phyloP scores from a whole-genome alignment of 2,797 vertebrate species.

The Gymnopithys bicolor region DNA sequence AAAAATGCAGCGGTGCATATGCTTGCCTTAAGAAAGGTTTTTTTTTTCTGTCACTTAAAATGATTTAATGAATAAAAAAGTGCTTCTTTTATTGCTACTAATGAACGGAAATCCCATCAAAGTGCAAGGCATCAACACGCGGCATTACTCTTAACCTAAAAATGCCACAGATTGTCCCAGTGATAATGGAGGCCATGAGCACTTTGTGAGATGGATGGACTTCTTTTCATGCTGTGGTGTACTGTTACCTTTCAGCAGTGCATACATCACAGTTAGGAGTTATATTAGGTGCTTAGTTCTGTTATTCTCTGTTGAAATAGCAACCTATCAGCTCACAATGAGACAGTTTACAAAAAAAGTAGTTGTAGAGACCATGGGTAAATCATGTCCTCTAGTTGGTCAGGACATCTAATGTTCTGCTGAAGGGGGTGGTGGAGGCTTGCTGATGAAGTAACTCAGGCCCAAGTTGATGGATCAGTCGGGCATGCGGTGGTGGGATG shows the following conservation, averaged over 20 bases:
- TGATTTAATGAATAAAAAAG: conserved; percentile 88
- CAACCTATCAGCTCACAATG: neutral
- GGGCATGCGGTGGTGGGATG: fast-evolving
- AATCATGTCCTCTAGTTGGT: neutral
- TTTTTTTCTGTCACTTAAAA: conserved; percentile 82
- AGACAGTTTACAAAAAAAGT: neutral
- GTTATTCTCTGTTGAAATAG: conserved; percentile 10
- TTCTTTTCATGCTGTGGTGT: neutral
- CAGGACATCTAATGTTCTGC: neutral
- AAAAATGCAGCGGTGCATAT: conserved; percentile 62
- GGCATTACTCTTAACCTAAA: conserved; percentile 31
- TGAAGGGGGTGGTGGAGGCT: neutral
- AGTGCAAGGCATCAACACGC: conserved; percentile 41
- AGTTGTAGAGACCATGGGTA: neutral
- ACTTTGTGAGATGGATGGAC: conserved; percentile 39
- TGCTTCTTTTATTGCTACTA: conserved; percentile 82
- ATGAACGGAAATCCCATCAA: conserved; percentile 60
- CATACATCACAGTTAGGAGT: conserved; percentile 22
- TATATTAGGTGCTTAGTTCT: neutral
- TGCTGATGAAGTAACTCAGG: neutral
- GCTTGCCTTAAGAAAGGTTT: conserved; percentile 25
- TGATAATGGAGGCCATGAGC: conserved; percentile 24
- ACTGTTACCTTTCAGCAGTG: conserved; percentile 8
- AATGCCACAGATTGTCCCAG: neutral
- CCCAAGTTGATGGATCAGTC: fast-evolving